phyloP scores from a whole-genome alignment of 2,797 vertebrate genomes.

The Spondyliosoma cantharus region DNA sequence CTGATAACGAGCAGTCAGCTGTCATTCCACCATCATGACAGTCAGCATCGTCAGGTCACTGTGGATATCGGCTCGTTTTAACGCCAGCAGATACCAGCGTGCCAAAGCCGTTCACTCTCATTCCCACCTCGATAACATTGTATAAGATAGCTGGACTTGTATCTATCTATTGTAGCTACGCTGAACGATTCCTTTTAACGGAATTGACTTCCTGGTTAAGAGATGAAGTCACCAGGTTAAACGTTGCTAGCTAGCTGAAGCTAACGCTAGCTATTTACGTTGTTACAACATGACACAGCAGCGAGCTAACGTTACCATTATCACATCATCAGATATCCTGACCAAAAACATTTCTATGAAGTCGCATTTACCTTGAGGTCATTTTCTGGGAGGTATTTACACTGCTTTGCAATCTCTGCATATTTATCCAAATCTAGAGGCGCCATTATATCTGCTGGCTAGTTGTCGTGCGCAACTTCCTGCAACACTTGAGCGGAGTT shows the following conservation, averaged over 20 bases:
- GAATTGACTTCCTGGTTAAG: conserved; percentile 20
- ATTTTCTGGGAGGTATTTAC: conserved; percentile 97
- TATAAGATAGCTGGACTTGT: accelerated
- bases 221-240: conserved; percentile 39
- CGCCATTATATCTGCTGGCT: conserved; percentile 88
- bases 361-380: conserved; percentile 91
- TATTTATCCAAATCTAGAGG: conserved; percentile 96
- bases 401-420: conserved; percentile 95
- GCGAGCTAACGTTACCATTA: background rate
- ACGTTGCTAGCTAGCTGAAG: conserved; percentile 45
- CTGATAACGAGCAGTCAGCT: conserved; percentile 5
- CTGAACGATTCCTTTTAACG: background rate
- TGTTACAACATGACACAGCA: background rate
- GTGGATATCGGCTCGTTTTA: background rate
- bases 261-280: conserved; percentile 54
- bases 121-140: too few relatives aligned
- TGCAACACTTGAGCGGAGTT: conserved; percentile 7
- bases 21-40: conserved; percentile 21
- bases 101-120: background rate
- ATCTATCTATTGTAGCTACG: background rate
- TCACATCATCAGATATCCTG: accelerated
- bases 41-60: background rate
- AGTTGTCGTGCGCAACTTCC: conserved; percentile 63
- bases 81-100: background rate
- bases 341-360: background rate